phyloP scores from a whole-genome alignment of 2,797 vertebrate genomes.

The Lagocephalus sceleratus region DNA sequence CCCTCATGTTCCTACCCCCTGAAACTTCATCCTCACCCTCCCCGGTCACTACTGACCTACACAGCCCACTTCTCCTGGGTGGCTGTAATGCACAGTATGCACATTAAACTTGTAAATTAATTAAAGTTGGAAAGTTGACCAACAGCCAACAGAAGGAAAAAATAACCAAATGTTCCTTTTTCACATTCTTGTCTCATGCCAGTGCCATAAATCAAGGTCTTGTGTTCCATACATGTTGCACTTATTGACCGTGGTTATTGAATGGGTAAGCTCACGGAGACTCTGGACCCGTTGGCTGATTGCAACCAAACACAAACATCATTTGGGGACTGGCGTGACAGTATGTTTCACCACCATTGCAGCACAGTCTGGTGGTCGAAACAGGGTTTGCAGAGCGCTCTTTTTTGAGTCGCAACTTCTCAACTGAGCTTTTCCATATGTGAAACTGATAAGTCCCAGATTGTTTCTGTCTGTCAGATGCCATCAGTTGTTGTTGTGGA shows the following conservation, averaged over 20 bases:
- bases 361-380: slow-evolving; percentile 38
- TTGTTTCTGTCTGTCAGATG: slow-evolving; percentile 13
- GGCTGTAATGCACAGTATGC: slow-evolving; percentile 68
- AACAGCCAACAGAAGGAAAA: slow-evolving; percentile 59
- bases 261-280: slow-evolving; percentile 51
- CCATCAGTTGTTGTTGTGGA: slow-evolving; percentile 22
- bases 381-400: slow-evolving; percentile 28
- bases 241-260: slow-evolving; percentile 62
- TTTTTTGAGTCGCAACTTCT: slow-evolving; percentile 18
- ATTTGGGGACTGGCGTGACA: slow-evolving; percentile 55
- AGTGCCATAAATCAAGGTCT: slow-evolving; percentile 69
- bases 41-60: slow-evolving; percentile 60
- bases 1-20: slow-evolving; percentile 55
- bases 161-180: slow-evolving; percentile 26
- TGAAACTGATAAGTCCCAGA: slow-evolving; percentile 8
- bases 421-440: slow-evolving; percentile 4
- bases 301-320: slow-evolving; percentile 67
- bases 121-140: slow-evolving; percentile 76
- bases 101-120: slow-evolving; percentile 77
- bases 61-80: slow-evolving; percentile 68
- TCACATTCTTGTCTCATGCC: slow-evolving; percentile 41
- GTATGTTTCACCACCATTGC: slow-evolving; percentile 43
- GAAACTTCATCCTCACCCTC: slow-evolving; percentile 59
- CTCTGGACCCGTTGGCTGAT: slow-evolving; percentile 55
- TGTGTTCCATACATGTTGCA: slow-evolving; percentile 63